Base-by-base conservation (phyloP, 2,797 vertebrate species). In the Mormyrops attenuatus region DNA sequence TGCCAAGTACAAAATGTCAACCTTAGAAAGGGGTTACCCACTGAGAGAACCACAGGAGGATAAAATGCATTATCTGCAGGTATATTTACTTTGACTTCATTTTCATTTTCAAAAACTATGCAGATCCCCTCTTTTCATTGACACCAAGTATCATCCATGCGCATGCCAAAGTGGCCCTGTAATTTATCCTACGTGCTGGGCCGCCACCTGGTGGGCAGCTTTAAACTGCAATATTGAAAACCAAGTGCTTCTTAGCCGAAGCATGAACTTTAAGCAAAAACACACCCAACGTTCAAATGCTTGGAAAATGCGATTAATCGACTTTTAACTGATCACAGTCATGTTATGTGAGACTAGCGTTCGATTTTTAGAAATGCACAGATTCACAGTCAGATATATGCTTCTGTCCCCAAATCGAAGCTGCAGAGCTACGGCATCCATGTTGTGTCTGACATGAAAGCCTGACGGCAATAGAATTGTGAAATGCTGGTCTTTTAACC, bases 61-160 rank as follows among this genome's bases (percentile, higher is more conserved):
- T 96, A 97, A 95, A 96, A 98, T 97, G 97, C 97, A 98, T 94
- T 99, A 98, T 96, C 96, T 99, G 94, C 97, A 99, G 97, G 97
- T 98, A 96, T 96, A 95, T 96, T 96, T 96, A 92, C 89, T 95
- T 95, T 95, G 90, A 95, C 96, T 95, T 95, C 95, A 60, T 93
- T 94, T 94, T 94, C 88, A 93, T 95, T 80, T 80, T 80, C 77
- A 94, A 82, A 88, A 88, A 91, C 93, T 93, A 94, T 88, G 20
- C 13, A 94, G 94, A 93, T 92, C 88, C 91, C 92, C 92, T 92
- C 90, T 93, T 88, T 92, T 94, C 88, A 92, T 91, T 91, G 89
- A 86, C 57, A 90, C 22, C 26, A 38, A 86, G 15, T 44, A 84
- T 88, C 93, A 92, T 92, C 93, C 93, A 94, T 94, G 93, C 95